Conservation (phyloP, 1,140 invertebrate genomes). For the Drosophila virilis region DNA sequence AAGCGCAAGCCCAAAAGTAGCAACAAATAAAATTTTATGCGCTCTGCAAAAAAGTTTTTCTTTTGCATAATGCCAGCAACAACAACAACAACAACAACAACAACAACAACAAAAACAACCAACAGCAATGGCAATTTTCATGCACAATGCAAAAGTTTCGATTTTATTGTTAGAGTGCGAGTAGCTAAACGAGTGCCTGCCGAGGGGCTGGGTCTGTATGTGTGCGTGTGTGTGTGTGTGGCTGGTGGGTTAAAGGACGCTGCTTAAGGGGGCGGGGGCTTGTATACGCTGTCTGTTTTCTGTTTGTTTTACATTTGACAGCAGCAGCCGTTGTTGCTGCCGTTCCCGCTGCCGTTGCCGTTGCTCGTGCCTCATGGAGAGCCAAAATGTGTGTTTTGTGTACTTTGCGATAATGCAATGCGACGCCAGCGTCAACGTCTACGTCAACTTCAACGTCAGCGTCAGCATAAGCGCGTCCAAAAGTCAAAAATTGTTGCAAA, state of each 20-base stretch:
- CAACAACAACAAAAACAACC: conserved; percentile 44
- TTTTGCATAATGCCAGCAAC: conserved; percentile 71
- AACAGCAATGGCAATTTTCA: conserved; percentile 73
- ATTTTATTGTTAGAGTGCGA: conserved; percentile 74
- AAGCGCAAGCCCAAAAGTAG: conserved; percentile 81
- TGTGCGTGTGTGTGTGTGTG: neutral
- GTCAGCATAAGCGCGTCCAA: conserved; percentile 43
- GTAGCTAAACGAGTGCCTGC: conserved; percentile 17
- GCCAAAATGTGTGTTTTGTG: conserved; percentile 19
- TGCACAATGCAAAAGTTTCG: conserved; percentile 82
- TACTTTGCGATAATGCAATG: conserved; percentile 53
- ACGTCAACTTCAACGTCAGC: conserved; percentile 41
- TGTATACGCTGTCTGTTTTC: conserved; percentile 68
- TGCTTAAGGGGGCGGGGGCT: neutral
- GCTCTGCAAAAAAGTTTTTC: conserved; percentile 73
- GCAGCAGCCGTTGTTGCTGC: conserved; percentile 43
- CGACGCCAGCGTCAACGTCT: conserved; percentile 41
- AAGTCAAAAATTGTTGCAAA: conserved; percentile 80
- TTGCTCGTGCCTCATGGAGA: conserved; percentile 6
- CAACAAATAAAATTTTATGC: conserved; percentile 83
- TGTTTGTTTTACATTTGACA: conserved; percentile 80
- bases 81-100: conserved; percentile 48
- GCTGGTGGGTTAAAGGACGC: neutral
- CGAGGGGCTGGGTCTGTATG: neutral
- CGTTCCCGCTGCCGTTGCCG: neutral